Evolutionary conservation across 2,797 vertebrate species (phyloP).

Genomic region (Pseudopleuronectes americanus): DNA sequence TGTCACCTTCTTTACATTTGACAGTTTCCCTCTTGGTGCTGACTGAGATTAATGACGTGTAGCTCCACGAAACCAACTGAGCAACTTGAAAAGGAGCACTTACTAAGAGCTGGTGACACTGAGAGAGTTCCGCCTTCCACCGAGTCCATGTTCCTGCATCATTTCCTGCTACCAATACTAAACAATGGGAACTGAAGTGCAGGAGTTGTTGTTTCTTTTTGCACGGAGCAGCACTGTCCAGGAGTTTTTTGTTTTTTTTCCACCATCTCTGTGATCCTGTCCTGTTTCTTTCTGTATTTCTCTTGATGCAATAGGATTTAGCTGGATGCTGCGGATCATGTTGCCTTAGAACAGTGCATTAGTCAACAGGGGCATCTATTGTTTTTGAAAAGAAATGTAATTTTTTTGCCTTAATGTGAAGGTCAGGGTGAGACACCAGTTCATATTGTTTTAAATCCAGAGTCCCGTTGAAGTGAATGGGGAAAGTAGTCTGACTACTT

Average conservation of each 20-base stretch:
- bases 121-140: conserved; percentile 12
- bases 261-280: background rate
- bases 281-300: conserved; percentile 41
- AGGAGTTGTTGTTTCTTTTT: conserved; percentile 45
- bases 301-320: conserved; percentile 10
- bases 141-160: conserved; percentile 19
- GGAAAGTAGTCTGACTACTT: background rate
- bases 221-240: conserved; percentile 2
- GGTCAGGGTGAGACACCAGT: conserved; percentile 15
- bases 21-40: conserved; percentile 49
- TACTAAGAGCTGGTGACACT: conserved; percentile 17
- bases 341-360: conserved; percentile 62
- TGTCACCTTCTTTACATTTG: conserved; percentile 21
- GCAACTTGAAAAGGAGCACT: conserved; percentile 26
- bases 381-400: conserved; percentile 29
- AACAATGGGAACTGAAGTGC: conserved; percentile 51
- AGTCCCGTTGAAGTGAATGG: background rate
- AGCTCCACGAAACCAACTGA: conserved; percentile 13
- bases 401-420: conserved; percentile 63
- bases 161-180: conserved; percentile 56
- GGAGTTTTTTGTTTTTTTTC: conserved; percentile 10
- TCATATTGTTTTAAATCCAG: too few relatives aligned
- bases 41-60: conserved; percentile 47
- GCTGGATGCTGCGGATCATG: conserved; percentile 51
- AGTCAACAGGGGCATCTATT: conserved; percentile 16